These are phyloP conservation scores for Caenorhabditis plicata DNA, from an alignment of 2,888 invertebrate species.

Conservation along the genomic window DNA sequence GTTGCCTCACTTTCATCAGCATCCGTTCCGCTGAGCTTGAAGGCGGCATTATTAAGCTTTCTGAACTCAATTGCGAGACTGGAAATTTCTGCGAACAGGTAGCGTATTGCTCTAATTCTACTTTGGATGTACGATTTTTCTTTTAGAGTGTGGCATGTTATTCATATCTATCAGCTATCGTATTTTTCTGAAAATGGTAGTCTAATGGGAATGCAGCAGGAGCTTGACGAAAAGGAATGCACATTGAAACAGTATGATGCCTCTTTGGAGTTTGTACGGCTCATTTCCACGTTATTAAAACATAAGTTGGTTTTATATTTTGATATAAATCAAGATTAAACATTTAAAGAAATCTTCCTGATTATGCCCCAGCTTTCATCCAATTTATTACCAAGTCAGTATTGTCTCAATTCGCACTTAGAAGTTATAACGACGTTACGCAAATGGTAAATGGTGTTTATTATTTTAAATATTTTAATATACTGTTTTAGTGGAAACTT, in stretches of 20 bases:
- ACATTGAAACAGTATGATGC: conserved; percentile 44
- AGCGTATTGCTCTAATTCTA: background rate
- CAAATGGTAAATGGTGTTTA: conserved; percentile 54
- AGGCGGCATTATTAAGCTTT: conserved; percentile 46
- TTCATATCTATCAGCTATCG: conserved; percentile 45
- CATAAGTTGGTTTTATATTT: conserved; percentile 16
- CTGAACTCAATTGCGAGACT: conserved; percentile 48
- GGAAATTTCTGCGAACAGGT: conserved; percentile 31
- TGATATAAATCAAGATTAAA: background rate
- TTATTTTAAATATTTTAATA: background rate
- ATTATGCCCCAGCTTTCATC: conserved; percentile 47
- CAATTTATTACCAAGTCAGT: conserved; percentile 49
- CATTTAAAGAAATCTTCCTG: conserved; percentile 24
- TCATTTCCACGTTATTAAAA: conserved; percentile 46
- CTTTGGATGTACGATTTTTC: background rate
- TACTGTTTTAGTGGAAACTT: conserved; percentile 52
- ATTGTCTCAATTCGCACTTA: conserved; percentile 42
- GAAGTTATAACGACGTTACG: conserved; percentile 51
- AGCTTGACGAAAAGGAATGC: conserved; percentile 58
- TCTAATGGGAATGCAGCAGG: conserved; percentile 52
- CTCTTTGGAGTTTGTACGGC: conserved; percentile 47
- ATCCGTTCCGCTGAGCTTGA: conserved; percentile 39
- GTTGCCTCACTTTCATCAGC: conserved; percentile 32
- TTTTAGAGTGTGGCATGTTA: conserved; percentile 47
- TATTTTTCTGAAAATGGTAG: conserved; percentile 28